phyloP scores from a whole-genome alignment of 2,797 vertebrate species.

The Alca torda region DNA sequence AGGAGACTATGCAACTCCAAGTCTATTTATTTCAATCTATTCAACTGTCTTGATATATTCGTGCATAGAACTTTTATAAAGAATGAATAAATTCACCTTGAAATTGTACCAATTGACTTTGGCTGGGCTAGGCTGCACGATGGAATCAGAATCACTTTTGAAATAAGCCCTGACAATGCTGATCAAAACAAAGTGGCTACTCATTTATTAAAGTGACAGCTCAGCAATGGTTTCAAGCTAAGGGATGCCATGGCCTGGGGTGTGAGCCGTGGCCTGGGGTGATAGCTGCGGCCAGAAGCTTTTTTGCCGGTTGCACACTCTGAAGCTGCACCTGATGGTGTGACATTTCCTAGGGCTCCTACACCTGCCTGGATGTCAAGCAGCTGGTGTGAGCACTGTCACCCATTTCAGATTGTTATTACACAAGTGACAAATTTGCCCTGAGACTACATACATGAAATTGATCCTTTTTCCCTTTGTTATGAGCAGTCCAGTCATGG shows the following conservation, averaged over 20 bases:
- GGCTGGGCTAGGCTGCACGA: conserved; percentile 67
- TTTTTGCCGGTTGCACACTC: conserved; percentile 58
- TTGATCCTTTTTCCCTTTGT: conserved; percentile 53
- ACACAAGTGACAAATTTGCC: conserved; percentile 54
- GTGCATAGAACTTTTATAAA: conserved; percentile 76
- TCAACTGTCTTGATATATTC: conserved; percentile 82
- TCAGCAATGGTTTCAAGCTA: conserved; percentile 71
- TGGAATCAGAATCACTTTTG: conserved; percentile 76
- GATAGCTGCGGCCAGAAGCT: conserved; percentile 56
- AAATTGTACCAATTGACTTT: conserved; percentile 82
- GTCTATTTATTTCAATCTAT: conserved; percentile 87
- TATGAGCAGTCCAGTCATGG: conserved; percentile 11
- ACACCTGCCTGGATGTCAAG: conserved; percentile 75
- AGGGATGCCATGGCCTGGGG: conserved; percentile 72
- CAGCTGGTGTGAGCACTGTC: conserved; percentile 69
- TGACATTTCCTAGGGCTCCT: conserved; percentile 78
- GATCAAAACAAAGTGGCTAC: conserved; percentile 80
- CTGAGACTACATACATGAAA: conserved; percentile 53
- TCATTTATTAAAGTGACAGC: conserved; percentile 82
- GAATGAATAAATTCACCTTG: conserved; percentile 87
- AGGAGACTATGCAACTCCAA: conserved; percentile 79
- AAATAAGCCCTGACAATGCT: conserved; percentile 82
- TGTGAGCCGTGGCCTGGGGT: conserved; percentile 70
- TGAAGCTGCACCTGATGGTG: conserved; percentile 62
- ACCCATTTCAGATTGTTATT: conserved; percentile 60